Evolutionary conservation across 2,113 vertebrate genomes (phyloP).

Genomic region (Phrynocephalus versicolor): DNA sequence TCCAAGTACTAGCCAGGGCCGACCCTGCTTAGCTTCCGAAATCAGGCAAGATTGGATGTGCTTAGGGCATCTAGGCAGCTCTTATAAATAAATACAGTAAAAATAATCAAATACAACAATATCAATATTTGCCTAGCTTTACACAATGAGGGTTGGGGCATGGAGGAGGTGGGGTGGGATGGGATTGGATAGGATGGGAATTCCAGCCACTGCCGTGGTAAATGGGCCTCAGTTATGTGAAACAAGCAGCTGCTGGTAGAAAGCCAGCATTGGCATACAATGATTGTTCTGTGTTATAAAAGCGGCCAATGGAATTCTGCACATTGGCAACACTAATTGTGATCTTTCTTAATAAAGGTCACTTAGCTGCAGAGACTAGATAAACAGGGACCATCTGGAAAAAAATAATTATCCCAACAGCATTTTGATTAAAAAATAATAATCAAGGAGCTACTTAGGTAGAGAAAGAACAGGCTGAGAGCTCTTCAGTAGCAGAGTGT

Average conservation of each 20-base stretch:
- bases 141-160: not conserved
- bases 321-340: constrained; percentile 10
- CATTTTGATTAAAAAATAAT: constrained; percentile 38
- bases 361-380: constrained; percentile 26
- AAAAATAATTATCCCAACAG: constrained; percentile 36
- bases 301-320: constrained; percentile 10
- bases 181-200: no score
- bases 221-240: constrained; percentile 12
- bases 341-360: constrained; percentile 45
- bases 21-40: no score
- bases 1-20: no score
- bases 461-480: not conserved
- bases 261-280: constrained; percentile 6
- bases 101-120: no score
- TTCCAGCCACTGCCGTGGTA: not conserved
- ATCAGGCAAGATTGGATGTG: no score
- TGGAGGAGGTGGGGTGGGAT: no score
- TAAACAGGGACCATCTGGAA: constrained; percentile 39
- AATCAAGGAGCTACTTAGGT: constrained; percentile 24
- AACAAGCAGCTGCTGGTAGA: constrained; percentile 7
- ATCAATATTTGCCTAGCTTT: not conserved
- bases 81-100: no score
- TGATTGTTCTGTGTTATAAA: constrained; percentile 14
- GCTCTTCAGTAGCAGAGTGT: not conserved
- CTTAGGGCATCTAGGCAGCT: no score